Conservation (phyloP, 2,888 invertebrate species). For the Aplocera efformata region DNA sequence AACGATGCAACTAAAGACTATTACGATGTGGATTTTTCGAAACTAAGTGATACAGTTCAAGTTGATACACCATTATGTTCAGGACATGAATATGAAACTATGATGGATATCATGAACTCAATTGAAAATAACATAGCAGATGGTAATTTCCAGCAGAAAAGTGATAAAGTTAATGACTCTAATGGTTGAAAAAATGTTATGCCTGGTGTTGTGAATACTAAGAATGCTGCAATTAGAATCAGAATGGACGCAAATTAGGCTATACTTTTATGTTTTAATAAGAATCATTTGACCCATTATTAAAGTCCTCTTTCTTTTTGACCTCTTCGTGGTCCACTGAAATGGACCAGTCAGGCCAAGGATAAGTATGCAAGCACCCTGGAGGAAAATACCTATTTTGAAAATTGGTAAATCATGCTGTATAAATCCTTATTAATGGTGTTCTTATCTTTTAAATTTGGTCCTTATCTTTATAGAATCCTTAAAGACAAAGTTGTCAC, state of each 20-base stretch:
- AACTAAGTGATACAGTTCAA: conserved; percentile 90
- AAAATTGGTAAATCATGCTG: no score
- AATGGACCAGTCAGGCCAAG: no score
- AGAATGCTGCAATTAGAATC: background rate
- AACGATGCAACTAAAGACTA: conserved; percentile 85
- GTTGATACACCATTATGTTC: conserved; percentile 93
- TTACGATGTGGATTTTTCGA: conserved; percentile 93
- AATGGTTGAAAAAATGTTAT: background rate
- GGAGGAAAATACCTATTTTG: no score
- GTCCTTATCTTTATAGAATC: no score
- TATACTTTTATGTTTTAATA: no score
- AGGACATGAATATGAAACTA: conserved; percentile 81
- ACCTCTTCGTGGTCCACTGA: no score
- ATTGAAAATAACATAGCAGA: background rate
- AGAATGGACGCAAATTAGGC: conserved; percentile 1
- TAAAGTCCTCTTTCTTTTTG: no score
- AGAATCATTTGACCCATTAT: no score
- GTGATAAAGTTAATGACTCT: background rate
- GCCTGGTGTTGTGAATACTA: background rate
- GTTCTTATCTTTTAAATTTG: no score
- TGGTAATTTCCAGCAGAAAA: background rate
- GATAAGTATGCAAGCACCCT: no score
- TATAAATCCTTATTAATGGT: no score
- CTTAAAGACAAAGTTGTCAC: no score
- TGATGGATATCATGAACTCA: conserved; percentile 23